phyloP scores from a whole-genome alignment of 2,797 vertebrate species.

The Kryptopterus vitreolus region DNA sequence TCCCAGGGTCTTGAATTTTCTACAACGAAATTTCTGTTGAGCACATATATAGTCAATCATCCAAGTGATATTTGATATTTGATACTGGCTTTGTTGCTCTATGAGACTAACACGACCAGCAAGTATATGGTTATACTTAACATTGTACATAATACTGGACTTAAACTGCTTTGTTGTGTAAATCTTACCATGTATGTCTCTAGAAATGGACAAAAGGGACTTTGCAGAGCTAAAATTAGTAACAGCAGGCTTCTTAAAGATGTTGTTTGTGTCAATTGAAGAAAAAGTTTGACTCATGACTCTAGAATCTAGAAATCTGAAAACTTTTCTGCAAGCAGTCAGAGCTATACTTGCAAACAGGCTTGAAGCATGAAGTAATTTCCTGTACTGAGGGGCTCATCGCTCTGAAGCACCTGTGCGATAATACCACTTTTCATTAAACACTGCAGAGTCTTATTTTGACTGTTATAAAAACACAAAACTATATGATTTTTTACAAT shows the following conservation, averaged over 20 bases:
- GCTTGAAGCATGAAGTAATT: constrained; percentile 41
- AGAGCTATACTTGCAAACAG: not conserved
- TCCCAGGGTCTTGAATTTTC: not conserved
- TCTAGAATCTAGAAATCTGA: not conserved
- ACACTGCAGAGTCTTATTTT: not conserved
- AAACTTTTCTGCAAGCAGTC: not conserved
- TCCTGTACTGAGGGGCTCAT: constrained; percentile 26
- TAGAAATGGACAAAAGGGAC: not conserved
- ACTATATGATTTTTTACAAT: too few species aligned
- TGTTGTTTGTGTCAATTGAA: not conserved
- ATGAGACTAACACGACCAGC: not conserved
- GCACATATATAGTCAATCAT: not conserved
- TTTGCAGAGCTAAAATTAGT: not conserved
- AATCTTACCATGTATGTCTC: not conserved
- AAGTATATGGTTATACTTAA: not conserved
- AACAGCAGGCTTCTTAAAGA: not conserved
- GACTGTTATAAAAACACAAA: not conserved
- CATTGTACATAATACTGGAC: not conserved
- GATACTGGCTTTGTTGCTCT: not conserved
- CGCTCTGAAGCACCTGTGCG: constrained; percentile 22
- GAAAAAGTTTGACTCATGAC: not conserved
- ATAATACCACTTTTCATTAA: not conserved
- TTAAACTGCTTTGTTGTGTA: not conserved
- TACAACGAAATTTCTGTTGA: not conserved
- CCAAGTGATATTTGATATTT: not conserved